Percentiles rank a stretch among this genome's conserved stretches.
phyloP scores from a whole-genome alignment of 1,140 invertebrate species.

The Eueides isabella region DNA sequence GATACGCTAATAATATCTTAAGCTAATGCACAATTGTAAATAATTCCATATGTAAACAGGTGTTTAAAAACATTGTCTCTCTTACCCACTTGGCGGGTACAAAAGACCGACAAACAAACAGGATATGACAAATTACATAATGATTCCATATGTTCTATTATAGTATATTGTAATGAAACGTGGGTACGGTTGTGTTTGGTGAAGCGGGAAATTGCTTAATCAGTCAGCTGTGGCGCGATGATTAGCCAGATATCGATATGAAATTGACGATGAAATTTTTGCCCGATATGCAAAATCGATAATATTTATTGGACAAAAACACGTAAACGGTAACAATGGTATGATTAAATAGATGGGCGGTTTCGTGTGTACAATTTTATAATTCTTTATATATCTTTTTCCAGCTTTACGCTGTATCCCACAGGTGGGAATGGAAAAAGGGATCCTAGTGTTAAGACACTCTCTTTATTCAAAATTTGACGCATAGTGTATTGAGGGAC shows the following conservation, averaged over 20 bases:
- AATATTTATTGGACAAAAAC: conserved; percentile 39
- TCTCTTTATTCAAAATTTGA: too few species aligned
- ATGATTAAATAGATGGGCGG: conserved; percentile 23
- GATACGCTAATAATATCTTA: not conserved
- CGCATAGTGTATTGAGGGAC: too few species aligned
- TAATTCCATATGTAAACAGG: not conserved
- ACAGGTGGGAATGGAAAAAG: too few species aligned
- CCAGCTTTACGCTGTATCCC: too few species aligned
- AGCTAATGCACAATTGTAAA: not conserved
- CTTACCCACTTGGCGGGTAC: not conserved
- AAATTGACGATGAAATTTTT: conserved; percentile 67
- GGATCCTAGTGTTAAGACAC: too few species aligned
- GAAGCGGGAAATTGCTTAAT: conserved; percentile 75
- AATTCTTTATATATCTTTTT: not conserved
- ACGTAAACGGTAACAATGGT: conserved; percentile 27
- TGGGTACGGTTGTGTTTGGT: conserved; percentile 60
- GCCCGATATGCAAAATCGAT: conserved; percentile 47
- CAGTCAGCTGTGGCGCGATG: conserved; percentile 73
- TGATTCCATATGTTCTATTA: conserved; percentile 50
- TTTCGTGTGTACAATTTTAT: not conserved
- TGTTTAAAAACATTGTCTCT: not conserved
- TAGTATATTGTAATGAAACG: conserved; percentile 77
- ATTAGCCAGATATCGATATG: conserved; percentile 70
- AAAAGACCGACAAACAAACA: conserved; percentile 29
- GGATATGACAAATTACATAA: conserved; percentile 76